Percentiles rank a stretch among this genome's conserved stretches.
Conservation (phyloP, 2,888 invertebrate species). For the Apoda limacodes region DNA sequence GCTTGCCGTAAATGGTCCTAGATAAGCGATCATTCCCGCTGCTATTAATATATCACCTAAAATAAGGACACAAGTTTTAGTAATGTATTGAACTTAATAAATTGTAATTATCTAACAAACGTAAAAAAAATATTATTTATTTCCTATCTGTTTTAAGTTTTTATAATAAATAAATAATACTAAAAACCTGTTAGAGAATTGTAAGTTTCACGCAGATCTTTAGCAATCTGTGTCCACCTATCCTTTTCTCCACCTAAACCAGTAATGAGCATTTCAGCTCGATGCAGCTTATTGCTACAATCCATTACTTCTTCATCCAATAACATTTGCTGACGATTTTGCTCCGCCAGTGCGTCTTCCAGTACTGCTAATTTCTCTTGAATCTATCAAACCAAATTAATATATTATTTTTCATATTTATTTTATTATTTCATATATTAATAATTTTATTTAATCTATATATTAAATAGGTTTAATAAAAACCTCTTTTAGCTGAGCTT, state of each 20-base stretch:
- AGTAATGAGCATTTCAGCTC: conserved; percentile 93
- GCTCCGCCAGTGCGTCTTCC: conserved; percentile 77
- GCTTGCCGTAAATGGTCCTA: conserved; percentile 87
- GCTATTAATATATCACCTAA: conserved; percentile 88
- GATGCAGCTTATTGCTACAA: conserved; percentile 87
- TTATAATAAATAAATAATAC: too few relatives aligned
- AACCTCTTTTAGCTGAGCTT: conserved; percentile 78
- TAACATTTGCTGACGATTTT: conserved; percentile 74
- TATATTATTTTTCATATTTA: background rate
- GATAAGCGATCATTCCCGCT: conserved; percentile 90
- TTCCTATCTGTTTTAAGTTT: too few relatives aligned
- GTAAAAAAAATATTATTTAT: too few relatives aligned
- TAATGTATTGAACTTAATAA: too few relatives aligned
- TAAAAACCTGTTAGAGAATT: conserved; percentile 78
- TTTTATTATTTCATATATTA: background rate
- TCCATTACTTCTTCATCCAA: conserved; percentile 88
- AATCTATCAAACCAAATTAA: conserved; percentile 31
- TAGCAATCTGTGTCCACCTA: conserved; percentile 87
- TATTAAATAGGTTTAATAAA: too few relatives aligned
- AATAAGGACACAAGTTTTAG: conserved; percentile 33
- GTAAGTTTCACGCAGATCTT: conserved; percentile 75
- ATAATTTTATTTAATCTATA: too few relatives aligned
- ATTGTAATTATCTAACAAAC: too few relatives aligned
- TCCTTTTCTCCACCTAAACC: conserved; percentile 93
- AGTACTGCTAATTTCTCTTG: conserved; percentile 77